Base-by-base conservation (phyloP, 2,113 vertebrate genomes). In the Anhinga anhinga region DNA sequence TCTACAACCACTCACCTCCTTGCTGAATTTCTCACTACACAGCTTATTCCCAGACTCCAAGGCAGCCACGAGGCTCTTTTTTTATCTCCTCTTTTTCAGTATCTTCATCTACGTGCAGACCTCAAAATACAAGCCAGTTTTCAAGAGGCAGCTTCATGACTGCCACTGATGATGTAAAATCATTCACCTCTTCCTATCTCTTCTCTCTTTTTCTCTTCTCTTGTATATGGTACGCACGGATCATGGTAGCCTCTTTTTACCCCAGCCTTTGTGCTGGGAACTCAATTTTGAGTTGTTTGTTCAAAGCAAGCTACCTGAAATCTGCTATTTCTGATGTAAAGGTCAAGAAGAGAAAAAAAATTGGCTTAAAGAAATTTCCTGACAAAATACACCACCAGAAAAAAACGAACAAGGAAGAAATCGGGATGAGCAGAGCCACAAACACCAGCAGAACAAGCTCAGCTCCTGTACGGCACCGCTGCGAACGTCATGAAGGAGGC, bases 221-320 rank as follows among this genome's bases (percentile, higher is more conserved):
- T 44, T 62, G 2, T 66, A 40, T 50, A 38, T 30, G 53, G 72
- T 26, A 52, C 15, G 74, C 26, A 30, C 2, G 13, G 84, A 72
- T 79, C 0, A 0, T 9, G 32, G 53, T 4, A 67, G 56, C 79
- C 56, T 86, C 78, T 71, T 85, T 71, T 55, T 30, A 77, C 44
- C 56, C 26, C 73, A 69, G 72, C 65, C 38, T 87, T 93, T 29
- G 6, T 40, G 65, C 65, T 56, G 56, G 61, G 49, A 89, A 49
- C 86, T 95, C 87, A 65, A 40, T 63, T 94, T 36, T 71, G 73
- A 96, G 86, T 20, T 72, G 84, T 95, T 95, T 96, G 81, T 70
- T 72, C 70, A n/a, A 36, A 82, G 52, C 17, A 8, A 95, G 52
- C 73, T 71, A 70, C 61, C 40, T 36, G 49, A 62, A 79, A 95